A percentile compares a stretch with the other conserved stretches of the same genome.
These are phyloP conservation scores for Gouania willdenowi DNA, from an alignment of 2,797 vertebrate genomes.

Conservation along the genomic window DNA sequence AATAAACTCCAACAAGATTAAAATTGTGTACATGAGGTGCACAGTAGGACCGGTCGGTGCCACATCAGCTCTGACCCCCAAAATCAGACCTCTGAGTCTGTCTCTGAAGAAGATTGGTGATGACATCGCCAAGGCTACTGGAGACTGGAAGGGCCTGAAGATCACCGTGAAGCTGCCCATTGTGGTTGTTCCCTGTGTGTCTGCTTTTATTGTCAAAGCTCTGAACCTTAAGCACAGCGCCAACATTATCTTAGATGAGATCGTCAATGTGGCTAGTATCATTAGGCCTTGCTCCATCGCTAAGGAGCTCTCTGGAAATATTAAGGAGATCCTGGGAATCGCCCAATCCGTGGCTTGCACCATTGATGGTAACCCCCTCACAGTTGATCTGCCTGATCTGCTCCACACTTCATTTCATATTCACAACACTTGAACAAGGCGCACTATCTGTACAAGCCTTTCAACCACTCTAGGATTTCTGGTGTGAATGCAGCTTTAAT, in stretches of 20 bases:
- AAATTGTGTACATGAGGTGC: constrained; percentile 92
- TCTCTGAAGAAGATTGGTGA: constrained; percentile 98
- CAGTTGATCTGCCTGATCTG: too few species aligned
- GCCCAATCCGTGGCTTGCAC: constrained; percentile 96
- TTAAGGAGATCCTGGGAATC: constrained; percentile 95
- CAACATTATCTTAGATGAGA: constrained; percentile 86
- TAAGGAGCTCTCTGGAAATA: constrained; percentile 91
- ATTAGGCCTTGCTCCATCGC: constrained; percentile 92
- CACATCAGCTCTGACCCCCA: constrained; percentile 93
- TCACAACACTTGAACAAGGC: too few species aligned
- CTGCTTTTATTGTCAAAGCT: constrained; percentile 96
- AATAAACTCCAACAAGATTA: constrained; percentile 92
- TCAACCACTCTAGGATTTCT: too few species aligned
- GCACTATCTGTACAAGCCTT: too few species aligned
- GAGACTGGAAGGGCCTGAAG: constrained; percentile 96
- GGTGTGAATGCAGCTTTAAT: too few species aligned
- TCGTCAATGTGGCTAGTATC: constrained; percentile 81
- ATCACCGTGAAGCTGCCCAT: constrained; percentile 96
- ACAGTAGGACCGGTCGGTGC: constrained; percentile 96
- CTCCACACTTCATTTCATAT: too few species aligned
- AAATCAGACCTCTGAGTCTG: constrained; percentile 92
- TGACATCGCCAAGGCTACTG: constrained; percentile 96
- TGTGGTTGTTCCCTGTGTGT: constrained; percentile 95
- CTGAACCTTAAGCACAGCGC: constrained; percentile 98
- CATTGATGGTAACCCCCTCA: constrained; percentile 86